Conservation (phyloP, 2,888 invertebrate genomes). For the Melikaiella ostensackeni region DNA sequence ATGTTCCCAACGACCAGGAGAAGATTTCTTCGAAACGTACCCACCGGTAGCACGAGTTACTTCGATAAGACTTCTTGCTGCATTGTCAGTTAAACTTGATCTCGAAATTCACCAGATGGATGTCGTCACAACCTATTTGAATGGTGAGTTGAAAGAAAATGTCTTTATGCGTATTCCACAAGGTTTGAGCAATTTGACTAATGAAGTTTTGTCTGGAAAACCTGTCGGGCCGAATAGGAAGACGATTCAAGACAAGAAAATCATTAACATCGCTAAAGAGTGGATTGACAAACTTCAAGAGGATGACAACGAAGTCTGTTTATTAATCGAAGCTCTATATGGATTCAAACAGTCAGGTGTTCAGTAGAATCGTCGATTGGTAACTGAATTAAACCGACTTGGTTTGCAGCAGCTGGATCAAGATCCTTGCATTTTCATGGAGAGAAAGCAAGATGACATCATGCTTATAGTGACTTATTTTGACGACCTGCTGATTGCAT, state of each 20-base stretch:
- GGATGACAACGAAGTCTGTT: neutral
- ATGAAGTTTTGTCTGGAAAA: slow-evolving; percentile 30
- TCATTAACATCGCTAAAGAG: neutral
- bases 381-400: slow-evolving; percentile 37
- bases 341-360: slow-evolving; percentile 2
- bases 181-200: slow-evolving; percentile 25
- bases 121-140: slow-evolving; percentile 41
- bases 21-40: slow-evolving; percentile 46
- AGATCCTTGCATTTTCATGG: slow-evolving; percentile 47
- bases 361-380: neutral
- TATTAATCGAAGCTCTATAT: slow-evolving; percentile 2
- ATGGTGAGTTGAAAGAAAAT: slow-evolving; percentile 40
- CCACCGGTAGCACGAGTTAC: slow-evolving; percentile 44
- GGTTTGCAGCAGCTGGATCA: slow-evolving; percentile 35
- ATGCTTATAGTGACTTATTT: slow-evolving; percentile 47
- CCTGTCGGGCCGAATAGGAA: neutral
- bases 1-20: slow-evolving; percentile 44
- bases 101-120: slow-evolving; percentile 46
- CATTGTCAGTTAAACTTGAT: slow-evolving; percentile 40
- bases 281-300: neutral
- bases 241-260: neutral
- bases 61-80: slow-evolving; percentile 45
- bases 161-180: slow-evolving; percentile 47
- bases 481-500: slow-evolving; percentile 46
- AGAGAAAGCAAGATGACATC: neutral